phyloP scores from a whole-genome alignment of 2,797 vertebrate species.

The Crax fasciolata region DNA sequence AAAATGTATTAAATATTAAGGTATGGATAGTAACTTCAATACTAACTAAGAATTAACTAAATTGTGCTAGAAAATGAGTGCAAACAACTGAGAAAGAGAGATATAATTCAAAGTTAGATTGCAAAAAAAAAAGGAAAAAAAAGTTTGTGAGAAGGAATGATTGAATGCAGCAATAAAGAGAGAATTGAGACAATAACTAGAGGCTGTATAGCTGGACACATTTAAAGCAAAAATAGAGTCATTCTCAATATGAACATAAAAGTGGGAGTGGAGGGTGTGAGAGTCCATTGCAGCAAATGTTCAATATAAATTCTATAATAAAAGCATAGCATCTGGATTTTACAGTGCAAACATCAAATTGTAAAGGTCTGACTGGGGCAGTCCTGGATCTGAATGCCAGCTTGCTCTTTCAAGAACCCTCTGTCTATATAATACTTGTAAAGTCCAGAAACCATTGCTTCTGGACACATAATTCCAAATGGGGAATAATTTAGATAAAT shows the following conservation, averaged over 20 bases:
- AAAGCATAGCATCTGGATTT: slow-evolving; percentile 53
- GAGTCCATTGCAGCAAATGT: slow-evolving; percentile 22
- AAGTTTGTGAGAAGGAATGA: slow-evolving; percentile 3
- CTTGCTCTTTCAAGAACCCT: background rate
- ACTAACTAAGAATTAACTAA: background rate
- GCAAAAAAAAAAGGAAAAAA: background rate
- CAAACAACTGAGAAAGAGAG: background rate
- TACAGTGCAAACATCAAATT: slow-evolving; percentile 10
- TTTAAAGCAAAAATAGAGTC: slow-evolving; percentile 47
- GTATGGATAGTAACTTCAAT: background rate
- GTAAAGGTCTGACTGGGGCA: slow-evolving; percentile 3
- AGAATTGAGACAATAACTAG: background rate
- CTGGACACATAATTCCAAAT: background rate
- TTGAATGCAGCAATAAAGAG: slow-evolving; percentile 35
- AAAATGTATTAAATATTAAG: background rate
- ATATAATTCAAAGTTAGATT: background rate
- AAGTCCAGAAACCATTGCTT: slow-evolving; percentile 3
- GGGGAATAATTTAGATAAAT: background rate
- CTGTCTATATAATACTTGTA: background rate
- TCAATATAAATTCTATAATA: slow-evolving; percentile 46
- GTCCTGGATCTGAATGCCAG: background rate
- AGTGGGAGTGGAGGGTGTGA: slow-evolving; percentile 13
- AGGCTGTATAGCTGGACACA: background rate
- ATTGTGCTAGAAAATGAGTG: background rate
- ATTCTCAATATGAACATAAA: slow-evolving; percentile 51